A percentile compares a stretch with the other conserved stretches of the same genome.
phyloP scores from a whole-genome alignment of 2,797 vertebrate genomes.

The Peromyscus aztecus region DNA sequence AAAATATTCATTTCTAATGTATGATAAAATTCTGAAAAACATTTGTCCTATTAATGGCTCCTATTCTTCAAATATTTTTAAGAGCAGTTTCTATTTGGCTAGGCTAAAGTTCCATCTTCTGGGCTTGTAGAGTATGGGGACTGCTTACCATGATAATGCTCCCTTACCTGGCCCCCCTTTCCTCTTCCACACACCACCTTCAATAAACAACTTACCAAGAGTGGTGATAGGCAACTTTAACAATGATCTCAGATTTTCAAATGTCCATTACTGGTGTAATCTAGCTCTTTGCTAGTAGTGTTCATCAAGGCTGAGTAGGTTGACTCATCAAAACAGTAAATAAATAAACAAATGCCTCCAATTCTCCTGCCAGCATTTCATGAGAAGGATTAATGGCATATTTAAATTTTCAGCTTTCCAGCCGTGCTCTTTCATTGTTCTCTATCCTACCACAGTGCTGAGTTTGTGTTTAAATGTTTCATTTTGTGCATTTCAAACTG shows the following conservation, averaged over 20 bases:
- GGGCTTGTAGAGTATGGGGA: constrained; percentile 20
- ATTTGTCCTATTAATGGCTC: constrained; percentile 77
- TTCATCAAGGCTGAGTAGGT: constrained; percentile 57
- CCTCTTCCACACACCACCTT: background rate
- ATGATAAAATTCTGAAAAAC: constrained; percentile 77
- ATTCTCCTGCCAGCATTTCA: constrained; percentile 67
- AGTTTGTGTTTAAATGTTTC: constrained; percentile 84
- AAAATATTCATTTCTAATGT: constrained; percentile 80
- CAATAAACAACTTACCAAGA: constrained; percentile 8
- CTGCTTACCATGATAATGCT: background rate
- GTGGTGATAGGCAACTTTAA: constrained; percentile 34
- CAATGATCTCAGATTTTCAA: constrained; percentile 44
- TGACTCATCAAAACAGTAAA: constrained; percentile 60
- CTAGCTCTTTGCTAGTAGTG: constrained; percentile 54
- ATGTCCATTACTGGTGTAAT: background rate
- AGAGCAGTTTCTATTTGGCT: constrained; percentile 75
- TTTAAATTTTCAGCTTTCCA: constrained; percentile 83
- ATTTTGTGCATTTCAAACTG: constrained; percentile 79
- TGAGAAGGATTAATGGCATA: constrained; percentile 70
- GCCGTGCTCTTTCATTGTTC: constrained; percentile 72
- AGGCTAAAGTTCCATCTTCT: constrained; percentile 66
- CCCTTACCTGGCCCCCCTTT: background rate
- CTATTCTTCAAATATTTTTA: constrained; percentile 61
- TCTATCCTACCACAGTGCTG: constrained; percentile 74
- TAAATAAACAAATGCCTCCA: constrained; percentile 14